A percentile compares a stretch with the other conserved stretches of the same genome.
Evolutionary conservation across 2,113 vertebrate species (phyloP).

Genomic region (western clawed frog (Xenopus tropicalis)): DNA sequence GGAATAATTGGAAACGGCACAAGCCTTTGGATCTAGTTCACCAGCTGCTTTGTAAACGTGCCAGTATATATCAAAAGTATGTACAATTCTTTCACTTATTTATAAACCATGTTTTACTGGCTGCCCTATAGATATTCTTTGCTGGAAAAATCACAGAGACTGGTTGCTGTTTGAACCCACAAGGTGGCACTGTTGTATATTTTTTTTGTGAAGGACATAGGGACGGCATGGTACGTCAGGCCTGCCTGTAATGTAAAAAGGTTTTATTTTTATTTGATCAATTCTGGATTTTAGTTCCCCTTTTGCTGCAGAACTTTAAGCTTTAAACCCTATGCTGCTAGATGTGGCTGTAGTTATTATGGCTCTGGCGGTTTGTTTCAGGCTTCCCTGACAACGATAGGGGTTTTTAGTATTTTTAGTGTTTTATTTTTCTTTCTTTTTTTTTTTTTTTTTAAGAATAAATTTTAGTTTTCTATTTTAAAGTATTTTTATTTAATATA

Average conservation of each 20-base stretch:
- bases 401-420: background rate
- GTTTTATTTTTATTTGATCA: background rate
- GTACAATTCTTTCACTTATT: slow-evolving; percentile 4
- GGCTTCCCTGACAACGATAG: background rate
- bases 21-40: slow-evolving; percentile 30
- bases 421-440: background rate
- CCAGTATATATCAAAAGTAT: slow-evolving; percentile 20
- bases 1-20: slow-evolving; percentile 36
- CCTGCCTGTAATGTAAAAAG: background rate
- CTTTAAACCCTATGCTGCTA: slow-evolving; percentile 17
- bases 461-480: slow-evolving; percentile 33
- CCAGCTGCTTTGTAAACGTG: slow-evolving; percentile 31
- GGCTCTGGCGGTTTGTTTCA: background rate
- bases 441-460: slow-evolving; percentile 6
- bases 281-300: background rate
- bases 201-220: background rate
- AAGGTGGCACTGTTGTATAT: slow-evolving; percentile 15
- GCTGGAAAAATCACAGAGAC: background rate
- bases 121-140: background rate
- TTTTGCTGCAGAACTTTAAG: slow-evolving; percentile 25
- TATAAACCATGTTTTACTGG: background rate
- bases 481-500: background rate
- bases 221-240: background rate
- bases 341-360: background rate
- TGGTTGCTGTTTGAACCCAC: background rate